Evolutionary conservation across 2,888 invertebrate genomes (phyloP).

Genomic region (Theodoxus fluviatilis): DNA sequence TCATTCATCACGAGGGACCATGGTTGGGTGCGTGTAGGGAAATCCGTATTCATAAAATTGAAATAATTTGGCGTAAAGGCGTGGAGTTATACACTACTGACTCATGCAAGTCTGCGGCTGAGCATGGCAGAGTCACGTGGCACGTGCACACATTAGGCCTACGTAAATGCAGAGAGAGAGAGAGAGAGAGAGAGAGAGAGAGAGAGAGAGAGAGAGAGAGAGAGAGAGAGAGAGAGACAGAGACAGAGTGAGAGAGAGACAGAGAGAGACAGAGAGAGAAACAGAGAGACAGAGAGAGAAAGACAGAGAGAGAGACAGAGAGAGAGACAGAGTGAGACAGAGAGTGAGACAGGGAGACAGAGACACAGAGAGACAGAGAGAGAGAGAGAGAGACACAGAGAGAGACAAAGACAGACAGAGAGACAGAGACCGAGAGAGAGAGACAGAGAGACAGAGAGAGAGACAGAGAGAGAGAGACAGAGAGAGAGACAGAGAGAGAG

Average conservation of each 20-base stretch:
- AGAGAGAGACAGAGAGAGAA: constrained; percentile 12
- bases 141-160: neutral
- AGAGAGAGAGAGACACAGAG: constrained; percentile 5
- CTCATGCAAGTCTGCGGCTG: neutral
- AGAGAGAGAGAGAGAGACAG: constrained; percentile 20
- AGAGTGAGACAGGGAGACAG: constrained; percentile 24
- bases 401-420: neutral
- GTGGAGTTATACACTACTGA: neutral
- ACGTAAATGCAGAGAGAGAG: neutral
- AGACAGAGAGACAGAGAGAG: constrained; percentile 23
- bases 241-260: constrained; percentile 10
- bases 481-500: constrained; percentile 12
- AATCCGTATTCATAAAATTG: neutral
- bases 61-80: neutral
- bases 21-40: too few relatives aligned
- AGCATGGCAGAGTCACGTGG: neutral
- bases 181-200: neutral
- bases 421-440: constrained; percentile 21
- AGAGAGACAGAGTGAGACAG: constrained; percentile 23
- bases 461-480: constrained; percentile 13
- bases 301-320: too few relatives aligned
- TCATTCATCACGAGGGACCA: too few relatives aligned
- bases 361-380: constrained; percentile 14
- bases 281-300: too few relatives aligned
- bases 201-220: constrained; percentile 20